Percentiles rank a stretch among this genome's conserved stretches.
Conservation (phyloP, 2,113 vertebrate genomes). For the Hiodon tergisus region DNA sequence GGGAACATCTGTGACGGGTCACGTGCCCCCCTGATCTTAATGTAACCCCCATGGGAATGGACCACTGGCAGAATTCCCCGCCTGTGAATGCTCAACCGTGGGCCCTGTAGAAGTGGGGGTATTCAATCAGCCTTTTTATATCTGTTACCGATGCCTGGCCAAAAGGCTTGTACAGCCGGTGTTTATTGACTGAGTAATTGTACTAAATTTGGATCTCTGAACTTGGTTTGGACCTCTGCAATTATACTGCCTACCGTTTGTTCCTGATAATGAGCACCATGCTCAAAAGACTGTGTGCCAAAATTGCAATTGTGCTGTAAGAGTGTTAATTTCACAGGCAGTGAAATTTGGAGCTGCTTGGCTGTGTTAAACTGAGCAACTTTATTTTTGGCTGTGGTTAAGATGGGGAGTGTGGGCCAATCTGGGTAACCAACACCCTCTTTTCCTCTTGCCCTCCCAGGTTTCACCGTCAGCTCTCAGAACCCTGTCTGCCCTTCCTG, state of each 20-base stretch:
- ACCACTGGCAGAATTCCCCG: background rate
- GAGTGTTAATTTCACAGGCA: background rate
- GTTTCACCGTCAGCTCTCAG: constrained; percentile 86
- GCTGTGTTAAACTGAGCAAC: too few relatives aligned
- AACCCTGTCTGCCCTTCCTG: constrained; percentile 65
- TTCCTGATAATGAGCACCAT: too few relatives aligned
- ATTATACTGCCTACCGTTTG: background rate
- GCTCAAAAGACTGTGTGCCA: background rate
- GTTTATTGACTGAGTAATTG: background rate
- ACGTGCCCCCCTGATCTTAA: background rate
- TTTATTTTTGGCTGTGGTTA: background rate
- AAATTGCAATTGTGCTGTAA: background rate
- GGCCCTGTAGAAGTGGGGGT: background rate
- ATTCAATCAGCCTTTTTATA: background rate
- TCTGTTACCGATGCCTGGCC: background rate
- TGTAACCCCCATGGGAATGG: constrained; percentile 3
- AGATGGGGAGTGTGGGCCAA: background rate
- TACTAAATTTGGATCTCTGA: background rate
- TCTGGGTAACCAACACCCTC: background rate
- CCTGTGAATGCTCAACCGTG: constrained; percentile 2
- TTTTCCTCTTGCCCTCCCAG: constrained; percentile 41
- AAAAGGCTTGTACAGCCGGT: background rate
- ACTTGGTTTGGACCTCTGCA: background rate
- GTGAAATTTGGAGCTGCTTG: too few relatives aligned
- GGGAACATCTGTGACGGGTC: background rate